These are phyloP conservation scores for Phaenicophaeus curvirostris DNA, from an alignment of 2,797 vertebrate species.

Conservation along the genomic window DNA sequence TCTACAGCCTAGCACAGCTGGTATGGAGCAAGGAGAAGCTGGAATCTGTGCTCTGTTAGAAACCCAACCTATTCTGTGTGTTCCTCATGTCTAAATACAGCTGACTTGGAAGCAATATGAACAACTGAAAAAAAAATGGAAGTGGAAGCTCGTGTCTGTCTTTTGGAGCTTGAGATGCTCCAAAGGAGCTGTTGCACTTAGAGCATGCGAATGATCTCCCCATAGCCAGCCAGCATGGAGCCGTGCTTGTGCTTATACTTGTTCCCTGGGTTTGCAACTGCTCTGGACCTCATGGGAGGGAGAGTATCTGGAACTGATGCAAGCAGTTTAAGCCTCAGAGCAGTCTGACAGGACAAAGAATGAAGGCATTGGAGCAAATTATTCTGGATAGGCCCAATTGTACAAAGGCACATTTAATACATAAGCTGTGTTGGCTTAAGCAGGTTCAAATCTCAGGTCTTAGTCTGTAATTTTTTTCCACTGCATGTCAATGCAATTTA, in stretches of 20 bases:
- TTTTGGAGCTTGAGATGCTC: background rate
- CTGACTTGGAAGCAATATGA: background rate
- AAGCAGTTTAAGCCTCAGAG: background rate
- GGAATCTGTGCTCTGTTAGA: background rate
- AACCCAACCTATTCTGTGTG: background rate
- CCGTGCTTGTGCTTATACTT: background rate
- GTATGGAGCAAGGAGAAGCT: background rate
- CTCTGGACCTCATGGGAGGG: background rate
- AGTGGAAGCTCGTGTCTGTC: background rate
- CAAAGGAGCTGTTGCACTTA: background rate
- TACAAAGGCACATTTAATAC: background rate
- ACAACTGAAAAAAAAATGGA: background rate
- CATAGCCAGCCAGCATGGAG: fast-evolving
- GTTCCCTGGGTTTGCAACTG: background rate
- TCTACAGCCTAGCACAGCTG: background rate
- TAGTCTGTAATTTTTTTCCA: background rate
- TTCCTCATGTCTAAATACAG: background rate
- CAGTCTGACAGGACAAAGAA: background rate
- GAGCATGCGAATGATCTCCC: background rate
- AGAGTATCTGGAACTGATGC: too few relatives aligned
- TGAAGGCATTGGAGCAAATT: background rate
- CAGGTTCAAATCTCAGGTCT: background rate
- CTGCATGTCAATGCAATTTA: background rate
- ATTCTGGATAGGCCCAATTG: background rate
- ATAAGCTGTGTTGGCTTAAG: background rate